These are phyloP conservation scores for Tipula helvola DNA, from an alignment of 2,888 invertebrate species.

Conservation along the genomic window DNA sequence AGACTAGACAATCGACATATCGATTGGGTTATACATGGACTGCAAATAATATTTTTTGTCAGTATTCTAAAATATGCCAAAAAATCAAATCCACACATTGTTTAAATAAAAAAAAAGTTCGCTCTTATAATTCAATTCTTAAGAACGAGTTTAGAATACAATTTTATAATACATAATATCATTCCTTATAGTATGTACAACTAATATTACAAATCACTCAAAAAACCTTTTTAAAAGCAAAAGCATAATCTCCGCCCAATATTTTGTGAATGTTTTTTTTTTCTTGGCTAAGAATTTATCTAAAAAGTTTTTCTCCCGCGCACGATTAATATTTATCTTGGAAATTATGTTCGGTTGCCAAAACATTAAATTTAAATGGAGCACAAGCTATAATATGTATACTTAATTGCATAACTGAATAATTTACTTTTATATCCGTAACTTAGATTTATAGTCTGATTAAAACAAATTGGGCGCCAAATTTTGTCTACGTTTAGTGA, in stretches of 20 bases:
- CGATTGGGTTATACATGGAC: neutral
- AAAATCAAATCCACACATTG: too few relatives aligned
- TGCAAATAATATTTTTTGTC: neutral
- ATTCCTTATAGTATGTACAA: too few relatives aligned
- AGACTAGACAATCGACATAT: neutral
- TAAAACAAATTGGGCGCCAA: neutral
- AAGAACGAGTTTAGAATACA: too few relatives aligned
- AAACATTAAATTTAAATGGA: neutral
- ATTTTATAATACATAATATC: too few relatives aligned
- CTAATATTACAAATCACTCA: neutral
- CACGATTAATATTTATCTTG: too few relatives aligned
- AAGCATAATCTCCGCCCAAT: neutral
- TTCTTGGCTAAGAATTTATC: neutral
- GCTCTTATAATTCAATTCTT: too few relatives aligned
- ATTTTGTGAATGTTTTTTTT: neutral
- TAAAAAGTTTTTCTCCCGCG: too few relatives aligned
- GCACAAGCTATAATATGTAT: neutral
- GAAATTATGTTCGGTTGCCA: neutral
- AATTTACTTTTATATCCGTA: neutral
- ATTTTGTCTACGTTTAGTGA: neutral
- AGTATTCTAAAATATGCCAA: too few relatives aligned
- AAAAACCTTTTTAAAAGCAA: neutral
- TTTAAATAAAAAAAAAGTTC: too few relatives aligned
- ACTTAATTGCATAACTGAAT: neutral
- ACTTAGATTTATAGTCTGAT: neutral